Evolutionary conservation across 64 coral and sea anemone species (phyloP).

Genomic region (Trachythela sp.): DNA sequence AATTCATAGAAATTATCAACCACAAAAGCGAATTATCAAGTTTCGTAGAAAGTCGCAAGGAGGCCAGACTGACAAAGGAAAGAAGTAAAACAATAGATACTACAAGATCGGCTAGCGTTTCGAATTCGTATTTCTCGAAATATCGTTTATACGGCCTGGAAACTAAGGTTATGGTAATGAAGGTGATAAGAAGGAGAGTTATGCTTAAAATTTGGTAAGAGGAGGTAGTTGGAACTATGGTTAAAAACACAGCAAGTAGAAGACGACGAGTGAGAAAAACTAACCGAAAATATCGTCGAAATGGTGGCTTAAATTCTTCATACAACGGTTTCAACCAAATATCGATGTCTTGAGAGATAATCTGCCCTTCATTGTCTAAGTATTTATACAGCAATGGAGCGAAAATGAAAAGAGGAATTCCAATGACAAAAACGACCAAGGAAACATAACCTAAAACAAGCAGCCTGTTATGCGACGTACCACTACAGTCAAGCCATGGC

Average conservation of each 20-base stretch:
- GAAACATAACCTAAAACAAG: not conserved
- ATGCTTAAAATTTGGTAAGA: not conserved
- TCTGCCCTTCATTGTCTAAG: not conserved
- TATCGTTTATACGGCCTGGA: not conserved
- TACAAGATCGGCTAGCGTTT: not conserved
- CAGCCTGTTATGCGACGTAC: not conserved
- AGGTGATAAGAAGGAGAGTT: not conserved
- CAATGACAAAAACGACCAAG: not conserved
- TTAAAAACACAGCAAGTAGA: not conserved
- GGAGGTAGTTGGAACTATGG: not conserved
- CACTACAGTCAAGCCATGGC: not conserved
- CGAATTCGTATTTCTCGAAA: not conserved
- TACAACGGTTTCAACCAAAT: not conserved
- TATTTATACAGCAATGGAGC: not conserved
- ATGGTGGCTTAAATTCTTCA: not conserved
- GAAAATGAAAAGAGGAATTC: not conserved
- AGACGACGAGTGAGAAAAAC: not conserved
- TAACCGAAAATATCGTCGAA: not conserved
- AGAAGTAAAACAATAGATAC: not conserved
- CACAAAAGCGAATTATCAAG: not conserved
- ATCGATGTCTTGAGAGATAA: not conserved
- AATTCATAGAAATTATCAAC: not conserved
- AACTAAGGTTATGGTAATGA: not conserved
- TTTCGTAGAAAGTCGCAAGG: not conserved
- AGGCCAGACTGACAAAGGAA: not conserved